Base-by-base conservation (phyloP, 2,888 invertebrate genomes). In the Gibbula magus region DNA sequence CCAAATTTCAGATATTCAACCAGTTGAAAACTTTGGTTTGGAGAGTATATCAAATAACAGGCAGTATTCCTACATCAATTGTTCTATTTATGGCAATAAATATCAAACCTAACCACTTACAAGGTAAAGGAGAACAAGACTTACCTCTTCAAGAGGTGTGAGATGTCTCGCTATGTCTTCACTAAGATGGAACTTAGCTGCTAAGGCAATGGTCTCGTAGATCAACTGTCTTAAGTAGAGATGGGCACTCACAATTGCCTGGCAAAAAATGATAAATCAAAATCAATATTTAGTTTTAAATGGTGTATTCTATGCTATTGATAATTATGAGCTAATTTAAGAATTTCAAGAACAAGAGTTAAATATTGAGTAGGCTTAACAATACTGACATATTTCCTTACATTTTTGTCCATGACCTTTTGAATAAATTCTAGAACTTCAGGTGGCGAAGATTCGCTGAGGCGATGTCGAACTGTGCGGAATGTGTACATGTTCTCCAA, bases 231-330 rank as follows among this genome's bases (percentile, higher is more conserved):
- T 79, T 2, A 90, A 81, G 56, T 88, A 89, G 52, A 90, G 81
- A 83, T 91, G 89, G 5, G 88, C 86, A 80, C 88, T 87, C 32
- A 90, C 85, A 45, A 91, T 88, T 0, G 90, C 87, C 91, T 91
- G 86, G 3, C 29, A 35, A 73, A 75, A 66, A 77, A 20, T 76
- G 0, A 45, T 13, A 39, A 39, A 32, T 10, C 61, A 22, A 13
- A 4, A 45, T 10, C 1, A 45, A 45, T 10, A 45, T 76, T 53
- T 22, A 7, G 1, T 45, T 18, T 76, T 3, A 45, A 29, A 18
- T 25, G 29, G 8, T 54, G 25, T 25, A 8, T n/a, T 25, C 7
- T 29, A 76, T 29, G 29, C 35, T 73, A 20, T 32, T 20, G 29
- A 35, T 73, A 35, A 35, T 20, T 73, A 35, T 73, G 39, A 35